Base-by-base conservation (phyloP, 1,140 invertebrate genomes). In the Oscheius sp. region DNA sequence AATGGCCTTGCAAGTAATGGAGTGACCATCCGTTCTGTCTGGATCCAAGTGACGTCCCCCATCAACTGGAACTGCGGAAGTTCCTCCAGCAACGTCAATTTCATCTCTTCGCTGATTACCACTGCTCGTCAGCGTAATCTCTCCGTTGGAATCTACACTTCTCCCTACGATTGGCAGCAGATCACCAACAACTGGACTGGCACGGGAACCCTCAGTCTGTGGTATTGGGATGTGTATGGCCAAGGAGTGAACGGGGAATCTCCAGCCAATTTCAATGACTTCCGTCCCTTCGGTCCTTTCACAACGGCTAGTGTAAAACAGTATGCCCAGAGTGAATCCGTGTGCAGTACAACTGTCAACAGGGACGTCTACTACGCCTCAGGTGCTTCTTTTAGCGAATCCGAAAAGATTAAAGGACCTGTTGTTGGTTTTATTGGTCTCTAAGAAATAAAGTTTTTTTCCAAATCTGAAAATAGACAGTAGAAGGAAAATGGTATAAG, bases 41-140 rank as follows among this genome's bases (percentile, higher is more conserved):
- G 72, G 72, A 74, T 74, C 42, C 72, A 74, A 38, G 72, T 74
- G 18, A 74, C 72, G 26, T 68, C 64, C 7, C 72, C 72, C 49
- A 46, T 69, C 55, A 74, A 74, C 58, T 74, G 72, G 72, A 35
- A 32, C 36, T 38, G 10, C 18, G 63, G 36, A n/a, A 67, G 42
- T 4, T 36, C 29, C 26, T 10, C 64, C 3, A 35, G 52, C 35
- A 74, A 74, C 52, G 38, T 59, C 23, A 61, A 74, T 28, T 74
- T 74, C 72, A 61, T 74, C 59, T 68, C 58, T 38, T 45, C 29
- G 32, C 35, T 61, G 15, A 59, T 74, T 35, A 34, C 46, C 7
- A 35, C 64, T 31, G 69, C 69, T 15, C 59, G 20, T 63, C 18
- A 74, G 20, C 49, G 59, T 38, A 59, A 65, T 38, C 32, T 74